These are phyloP conservation scores for Pelobates fuscus DNA, from an alignment of 2,113 vertebrate genomes.

Conservation along the genomic window DNA sequence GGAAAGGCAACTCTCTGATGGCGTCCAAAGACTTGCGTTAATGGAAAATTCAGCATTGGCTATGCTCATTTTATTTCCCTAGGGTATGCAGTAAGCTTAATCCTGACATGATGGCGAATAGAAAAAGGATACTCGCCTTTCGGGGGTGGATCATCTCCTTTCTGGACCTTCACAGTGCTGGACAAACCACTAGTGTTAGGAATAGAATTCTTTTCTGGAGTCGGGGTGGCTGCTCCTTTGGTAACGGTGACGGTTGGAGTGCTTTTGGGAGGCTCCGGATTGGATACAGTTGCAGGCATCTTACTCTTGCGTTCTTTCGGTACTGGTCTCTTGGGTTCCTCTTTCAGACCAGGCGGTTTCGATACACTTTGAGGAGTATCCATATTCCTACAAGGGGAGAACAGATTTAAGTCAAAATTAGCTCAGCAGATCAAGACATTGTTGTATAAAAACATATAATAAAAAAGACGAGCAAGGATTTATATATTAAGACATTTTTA, in stretches of 20 bases:
- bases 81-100: background rate
- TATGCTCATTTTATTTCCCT: background rate
- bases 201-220: background rate
- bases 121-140: slow-evolving; percentile 18
- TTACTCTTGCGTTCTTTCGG: background rate
- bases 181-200: background rate
- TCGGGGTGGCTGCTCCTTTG: background rate
- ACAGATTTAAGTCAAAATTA: no score
- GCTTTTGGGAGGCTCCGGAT: slow-evolving; percentile 6
- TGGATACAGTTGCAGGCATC: background rate
- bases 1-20: no score
- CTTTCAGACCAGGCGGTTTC: slow-evolving; percentile 27
- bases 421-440: no score
- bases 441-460: no score
- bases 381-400: background rate
- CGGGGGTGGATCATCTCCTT: background rate
- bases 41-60: background rate
- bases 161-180: slow-evolving; percentile 1
- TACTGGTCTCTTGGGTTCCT: slow-evolving; percentile 19
- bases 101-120: no score
- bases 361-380: slow-evolving; percentile 1
- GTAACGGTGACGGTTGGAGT: background rate
- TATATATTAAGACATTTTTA: no score
- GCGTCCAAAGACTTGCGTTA: no score
- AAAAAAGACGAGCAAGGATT: no score